Percentiles rank a stretch among this genome's conserved stretches.
These are phyloP conservation scores for Propithecus perrieri DNA, from an alignment of 2,797 vertebrate genomes.

Conservation along the genomic window DNA sequence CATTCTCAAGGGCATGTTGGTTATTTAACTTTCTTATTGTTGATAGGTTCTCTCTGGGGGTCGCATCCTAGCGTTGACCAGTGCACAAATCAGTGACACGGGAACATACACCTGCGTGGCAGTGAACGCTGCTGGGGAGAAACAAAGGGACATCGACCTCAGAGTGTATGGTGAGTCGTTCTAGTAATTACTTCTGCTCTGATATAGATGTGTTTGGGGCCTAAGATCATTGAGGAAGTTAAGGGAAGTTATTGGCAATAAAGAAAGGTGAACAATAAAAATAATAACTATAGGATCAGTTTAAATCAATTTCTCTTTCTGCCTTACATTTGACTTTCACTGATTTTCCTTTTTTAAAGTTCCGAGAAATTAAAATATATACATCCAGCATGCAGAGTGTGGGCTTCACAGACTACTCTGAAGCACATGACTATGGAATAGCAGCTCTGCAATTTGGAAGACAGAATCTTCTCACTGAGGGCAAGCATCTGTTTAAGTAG, in stretches of 20 bases:
- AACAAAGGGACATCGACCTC: slow-evolving; percentile 91
- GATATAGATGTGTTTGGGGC: not conserved
- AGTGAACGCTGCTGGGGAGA: slow-evolving; percentile 96
- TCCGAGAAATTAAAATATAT: not conserved
- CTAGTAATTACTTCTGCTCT: not conserved
- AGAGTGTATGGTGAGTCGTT: slow-evolving; percentile 92
- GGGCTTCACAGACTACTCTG: not conserved
- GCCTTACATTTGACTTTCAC: not conserved
- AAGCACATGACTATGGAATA: not conserved
- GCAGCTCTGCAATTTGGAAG: not conserved
- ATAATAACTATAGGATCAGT: not conserved
- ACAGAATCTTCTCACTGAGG: not conserved
- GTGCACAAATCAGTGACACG: slow-evolving; percentile 92
- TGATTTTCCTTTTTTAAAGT: slow-evolving; percentile 1
- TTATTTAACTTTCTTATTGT: not conserved
- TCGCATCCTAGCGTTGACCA: slow-evolving; percentile 90
- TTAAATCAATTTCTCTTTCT: not conserved
- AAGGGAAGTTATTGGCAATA: not conserved
- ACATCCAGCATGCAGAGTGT: not conserved
- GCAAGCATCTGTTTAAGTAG: not conserved
- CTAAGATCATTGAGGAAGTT: not conserved
- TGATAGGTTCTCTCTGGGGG: slow-evolving; percentile 93
- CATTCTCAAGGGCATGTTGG: not conserved
- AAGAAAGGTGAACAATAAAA: not conserved
- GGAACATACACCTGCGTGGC: slow-evolving; percentile 96